These are phyloP conservation scores for Serilophus lunatus DNA, from an alignment of 2,113 vertebrate genomes.

Conservation along the genomic window DNA sequence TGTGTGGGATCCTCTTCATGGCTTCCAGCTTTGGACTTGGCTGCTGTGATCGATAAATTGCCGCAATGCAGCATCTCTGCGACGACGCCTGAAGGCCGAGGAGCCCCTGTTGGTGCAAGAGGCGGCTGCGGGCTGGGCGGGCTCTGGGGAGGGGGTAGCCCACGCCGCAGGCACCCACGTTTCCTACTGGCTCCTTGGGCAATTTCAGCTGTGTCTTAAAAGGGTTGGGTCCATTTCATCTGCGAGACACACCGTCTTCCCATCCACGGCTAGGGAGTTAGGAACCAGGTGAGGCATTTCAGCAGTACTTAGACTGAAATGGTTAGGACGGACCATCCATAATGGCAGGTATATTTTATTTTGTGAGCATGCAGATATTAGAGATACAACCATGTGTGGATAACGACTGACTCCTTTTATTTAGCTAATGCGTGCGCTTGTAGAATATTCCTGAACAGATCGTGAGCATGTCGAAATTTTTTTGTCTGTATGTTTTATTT, in stretches of 20 bases:
- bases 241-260: constrained; percentile 7
- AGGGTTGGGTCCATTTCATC: constrained; percentile 53
- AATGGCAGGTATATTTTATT: not conserved
- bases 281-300: constrained; percentile 7
- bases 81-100: constrained; percentile 22
- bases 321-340: not conserved
- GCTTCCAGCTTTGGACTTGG: not conserved
- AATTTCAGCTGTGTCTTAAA: constrained; percentile 56
- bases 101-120: constrained; percentile 53
- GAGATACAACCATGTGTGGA: not conserved
- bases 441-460: constrained; percentile 15
- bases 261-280: not conserved
- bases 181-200: constrained; percentile 64
- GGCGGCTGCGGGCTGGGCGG: constrained; percentile 59
- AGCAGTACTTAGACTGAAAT: not conserved
- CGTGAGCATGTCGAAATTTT: not conserved
- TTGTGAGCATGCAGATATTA: not conserved
- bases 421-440: not conserved
- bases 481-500: not conserved
- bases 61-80: constrained; percentile 70
- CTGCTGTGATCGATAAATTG: not conserved
- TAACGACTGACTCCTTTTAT: not conserved
- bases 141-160: constrained; percentile 56
- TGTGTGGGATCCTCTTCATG: not conserved
- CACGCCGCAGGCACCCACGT: not conserved